Evolutionary conservation across 2,888 invertebrate genomes (phyloP), one percentile per base, ranked within the genome.

Genomic region (Epinotia brunnichana): DNA sequence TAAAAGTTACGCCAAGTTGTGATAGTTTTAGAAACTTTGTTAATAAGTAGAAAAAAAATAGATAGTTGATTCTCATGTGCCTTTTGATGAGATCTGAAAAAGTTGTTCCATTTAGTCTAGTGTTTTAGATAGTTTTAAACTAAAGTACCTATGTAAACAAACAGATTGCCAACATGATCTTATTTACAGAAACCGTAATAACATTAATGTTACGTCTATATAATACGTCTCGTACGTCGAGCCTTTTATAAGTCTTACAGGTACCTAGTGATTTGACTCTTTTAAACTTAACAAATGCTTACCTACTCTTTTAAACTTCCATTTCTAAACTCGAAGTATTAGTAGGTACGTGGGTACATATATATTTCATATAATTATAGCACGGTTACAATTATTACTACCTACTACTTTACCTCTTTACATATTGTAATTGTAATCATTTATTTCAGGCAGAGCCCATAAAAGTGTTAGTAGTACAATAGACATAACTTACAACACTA

Each of bases 1-100:
- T 61, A 56, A 67, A n/a, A 56, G 66, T 71, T 71, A 54, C 71
- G 44, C 66, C 60, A 44, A 57, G 29, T 66, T 66, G 64, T 66
- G 64, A 53, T 70, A 54, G 21, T 54, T 59, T 21, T 69, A 69
- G 61, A 29, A 41, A 54, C 35, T 69, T 69, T 24, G 29, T 35
- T 48, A 17, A 3, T 63, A 56, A 19, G 44, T 70, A 69, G 62
- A 54, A 17, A 21, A 62, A 56, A 21, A 62, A 56, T 11, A 61
- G 13, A 19, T 11, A 62, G 29, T 44, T 29, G 29, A 44, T 56
- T 69, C 61, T 63, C 54, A 62, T 19, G 69, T 70, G 69, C 69
- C 69, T 70, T 70, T 56, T 11, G 56, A 44, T 48, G 69, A 54
- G 44, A 70, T 56, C 63, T 35, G 15, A 63, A 48, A 56, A 35